Base-by-base conservation (phyloP, 2,888 invertebrate genomes). In the Eudemis profundana region DNA sequence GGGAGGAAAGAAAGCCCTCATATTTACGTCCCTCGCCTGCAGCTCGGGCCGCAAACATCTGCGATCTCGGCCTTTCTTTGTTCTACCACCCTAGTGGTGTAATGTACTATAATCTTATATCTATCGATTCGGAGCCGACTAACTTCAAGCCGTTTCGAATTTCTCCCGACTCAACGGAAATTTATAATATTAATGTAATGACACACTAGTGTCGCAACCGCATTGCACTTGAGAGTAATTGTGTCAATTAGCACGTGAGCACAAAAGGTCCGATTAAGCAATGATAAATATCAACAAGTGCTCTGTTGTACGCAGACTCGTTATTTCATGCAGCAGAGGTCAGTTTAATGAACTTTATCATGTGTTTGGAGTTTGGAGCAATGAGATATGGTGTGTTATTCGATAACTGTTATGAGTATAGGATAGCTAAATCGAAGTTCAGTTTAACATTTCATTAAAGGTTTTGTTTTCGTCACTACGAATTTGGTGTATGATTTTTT, bases 201-300 rank as follows among this genome's bases (percentile, higher is more conserved):
- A 23, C 46, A 27, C 42, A 2, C 14, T 23, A 46, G 46, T 65
- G 23, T 59, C 46, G 59, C 64, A 59, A 57, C 27, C 42, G 44
- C 59, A 51, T 21, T 44, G 50, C 59, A 51, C 59, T 64, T 33
- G 47, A 61, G 61, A 56, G 67, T 76, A 77, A 79, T 79, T 79
- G 79, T 81, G 79, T 78, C 79, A 79, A 62, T 69, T 72, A 60
- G 66, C 69, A 75, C 69, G 69, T 74, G 72, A 79, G 70, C 83
- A 81, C 79, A 51, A 57, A 29, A 78, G 80, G 81, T 78, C 78
- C 73, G 71, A 74, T 77, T 73, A 74, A 70, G 74, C 64, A 64
- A 67, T 65, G 56, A 67, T 29, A 62, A 61, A 60, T 50, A 50
- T 54, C 19, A 23, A 51, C 44, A 59, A 53, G 19, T 44, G 59